A percentile compares a stretch with the other conserved stretches of the same genome.
Conservation (phyloP, 1,140 invertebrate genomes). For the Argopecten irradians region DNA sequence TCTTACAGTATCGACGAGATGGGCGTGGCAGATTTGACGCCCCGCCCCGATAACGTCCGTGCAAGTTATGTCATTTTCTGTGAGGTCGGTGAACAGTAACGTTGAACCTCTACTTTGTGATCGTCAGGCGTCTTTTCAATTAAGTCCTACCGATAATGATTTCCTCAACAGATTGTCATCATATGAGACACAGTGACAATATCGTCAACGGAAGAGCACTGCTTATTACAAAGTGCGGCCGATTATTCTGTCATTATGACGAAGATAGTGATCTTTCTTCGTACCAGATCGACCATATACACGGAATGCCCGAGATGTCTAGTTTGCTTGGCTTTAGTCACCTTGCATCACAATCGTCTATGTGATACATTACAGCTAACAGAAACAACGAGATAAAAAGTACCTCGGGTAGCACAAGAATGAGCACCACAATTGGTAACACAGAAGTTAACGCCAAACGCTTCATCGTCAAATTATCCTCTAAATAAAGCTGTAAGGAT, state of each 20-base stretch:
- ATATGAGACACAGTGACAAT: background rate
- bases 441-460: background rate
- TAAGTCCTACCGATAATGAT: background rate
- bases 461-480: background rate
- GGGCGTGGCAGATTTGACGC: background rate
- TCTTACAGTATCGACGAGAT: background rate
- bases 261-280: background rate
- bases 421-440: background rate
- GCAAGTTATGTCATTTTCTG: background rate
- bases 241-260: constrained; percentile 18
- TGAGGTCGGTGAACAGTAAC: background rate
- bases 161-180: constrained; percentile 9
- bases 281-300: background rate
- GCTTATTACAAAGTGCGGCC: constrained; percentile 14
- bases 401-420: background rate
- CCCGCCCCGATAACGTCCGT: constrained; percentile 19
- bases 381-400: background rate
- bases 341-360: background rate
- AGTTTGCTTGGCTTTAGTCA: background rate
- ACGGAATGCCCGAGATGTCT: background rate
- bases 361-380: background rate
- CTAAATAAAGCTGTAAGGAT: background rate
- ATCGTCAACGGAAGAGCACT: background rate
- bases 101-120: background rate
- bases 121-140: constrained; percentile 14